Evolutionary conservation across 2,888 invertebrate species (phyloP).

Genomic region (Zelleria hepariella): DNA sequence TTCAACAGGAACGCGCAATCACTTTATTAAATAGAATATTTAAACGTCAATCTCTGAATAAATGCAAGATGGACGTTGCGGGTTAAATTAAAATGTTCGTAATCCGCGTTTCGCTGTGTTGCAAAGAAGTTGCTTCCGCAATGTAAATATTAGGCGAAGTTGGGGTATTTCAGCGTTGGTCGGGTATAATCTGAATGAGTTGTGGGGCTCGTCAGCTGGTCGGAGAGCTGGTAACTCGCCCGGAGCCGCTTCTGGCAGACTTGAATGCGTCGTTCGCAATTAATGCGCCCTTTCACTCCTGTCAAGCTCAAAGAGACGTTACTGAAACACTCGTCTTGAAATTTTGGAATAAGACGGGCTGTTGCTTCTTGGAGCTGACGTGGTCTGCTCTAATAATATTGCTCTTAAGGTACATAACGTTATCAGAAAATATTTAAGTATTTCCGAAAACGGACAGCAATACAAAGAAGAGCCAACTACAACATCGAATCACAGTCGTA

Average conservation of each 20-base stretch:
- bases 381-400: neutral
- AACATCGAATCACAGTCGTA: neutral
- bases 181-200: conserved; percentile 64
- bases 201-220: conserved; percentile 19
- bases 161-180: conserved; percentile 29
- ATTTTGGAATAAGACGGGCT: neutral
- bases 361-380: neutral
- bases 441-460: neutral
- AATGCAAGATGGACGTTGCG: conserved; percentile 53
- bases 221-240: conserved; percentile 30
- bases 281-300: conserved; percentile 55
- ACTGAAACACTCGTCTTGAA: neutral
- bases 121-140: conserved; percentile 53
- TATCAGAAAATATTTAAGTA: neutral
- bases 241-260: conserved; percentile 44
- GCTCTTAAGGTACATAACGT: neutral
- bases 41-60: conserved; percentile 54
- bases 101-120: conserved; percentile 46
- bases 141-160: conserved; percentile 57
- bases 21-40: conserved; percentile 55
- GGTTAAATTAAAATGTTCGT: conserved; percentile 54
- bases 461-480: neutral
- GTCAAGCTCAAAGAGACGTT: conserved; percentile 2
- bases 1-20: conserved; percentile 59
- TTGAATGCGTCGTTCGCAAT: conserved; percentile 60